Evolutionary conservation across 2,797 vertebrate genomes (phyloP).

Genomic region (Chlorospingus flavigularis): DNA sequence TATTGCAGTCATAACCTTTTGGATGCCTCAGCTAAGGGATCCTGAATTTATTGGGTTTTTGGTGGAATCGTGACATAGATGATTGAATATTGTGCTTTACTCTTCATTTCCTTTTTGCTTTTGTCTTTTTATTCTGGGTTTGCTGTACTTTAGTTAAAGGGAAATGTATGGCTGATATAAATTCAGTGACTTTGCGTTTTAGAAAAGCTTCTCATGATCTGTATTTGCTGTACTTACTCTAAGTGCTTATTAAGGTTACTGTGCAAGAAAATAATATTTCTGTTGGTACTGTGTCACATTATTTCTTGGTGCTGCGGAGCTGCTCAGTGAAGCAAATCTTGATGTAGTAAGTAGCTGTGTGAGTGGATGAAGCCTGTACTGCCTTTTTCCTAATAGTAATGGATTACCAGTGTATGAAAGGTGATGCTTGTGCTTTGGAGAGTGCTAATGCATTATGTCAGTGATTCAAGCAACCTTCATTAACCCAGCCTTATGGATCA

Average conservation of each 20-base stretch:
- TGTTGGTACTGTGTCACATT: not conserved
- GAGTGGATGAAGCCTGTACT: not conserved
- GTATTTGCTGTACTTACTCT: not conserved
- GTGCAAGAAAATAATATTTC: not conserved
- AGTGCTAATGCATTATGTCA: not conserved
- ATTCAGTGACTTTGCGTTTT: not conserved
- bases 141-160: not conserved
- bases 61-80: not conserved
- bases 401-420: not conserved
- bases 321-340: not conserved
- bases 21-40: not conserved
- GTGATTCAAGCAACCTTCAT: conserved; percentile 2
- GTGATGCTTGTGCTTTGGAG: not conserved
- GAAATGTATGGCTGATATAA: not conserved
- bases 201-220: not conserved
- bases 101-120: not conserved
- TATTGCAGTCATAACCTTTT: not conserved
- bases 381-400: not conserved
- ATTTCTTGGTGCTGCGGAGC: not conserved
- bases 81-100: not conserved
- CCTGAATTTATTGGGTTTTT: not conserved
- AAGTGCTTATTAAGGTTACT: not conserved
- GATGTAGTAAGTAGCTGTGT: not conserved
- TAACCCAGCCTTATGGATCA: not conserved
- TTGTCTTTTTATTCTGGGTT: not conserved